Evolutionary conservation across 1,140 invertebrate genomes (phyloP).

Genomic region (Physella acuta): DNA sequence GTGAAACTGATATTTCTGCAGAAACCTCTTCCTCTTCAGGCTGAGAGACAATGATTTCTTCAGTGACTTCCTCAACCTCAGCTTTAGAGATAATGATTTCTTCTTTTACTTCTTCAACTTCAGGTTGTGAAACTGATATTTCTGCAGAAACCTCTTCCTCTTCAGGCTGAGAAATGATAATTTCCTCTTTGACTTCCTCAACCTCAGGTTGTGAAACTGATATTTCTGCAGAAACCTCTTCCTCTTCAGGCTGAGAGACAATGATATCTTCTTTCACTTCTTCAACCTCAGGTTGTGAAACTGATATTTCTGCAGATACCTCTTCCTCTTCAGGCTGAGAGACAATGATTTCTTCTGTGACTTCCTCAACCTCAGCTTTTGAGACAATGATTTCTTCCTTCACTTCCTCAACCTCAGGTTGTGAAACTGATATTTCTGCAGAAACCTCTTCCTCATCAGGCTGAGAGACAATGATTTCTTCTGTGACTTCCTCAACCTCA

Average conservation of each 20-base stretch:
- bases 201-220: constrained; percentile 23
- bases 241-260: constrained; percentile 9
- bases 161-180: constrained; percentile 16
- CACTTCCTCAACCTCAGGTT: constrained; percentile 16
- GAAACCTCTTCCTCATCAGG: constrained; percentile 30
- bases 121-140: constrained; percentile 10
- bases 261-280: constrained; percentile 29
- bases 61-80: constrained; percentile 26
- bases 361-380: constrained; percentile 28
- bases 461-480: constrained; percentile 24
- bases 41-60: constrained; percentile 22
- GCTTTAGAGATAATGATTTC: constrained; percentile 12
- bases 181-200: constrained; percentile 27
- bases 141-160: constrained; percentile 18
- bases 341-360: constrained; percentile 26
- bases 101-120: constrained; percentile 19
- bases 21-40: constrained; percentile 5
- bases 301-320: constrained; percentile 15
- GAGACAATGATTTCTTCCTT: constrained; percentile 18
- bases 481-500: constrained; percentile 22
- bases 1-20: constrained; percentile 23
- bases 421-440: constrained; percentile 24
- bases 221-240: constrained; percentile 16
- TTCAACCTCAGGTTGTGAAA: constrained; percentile 25
- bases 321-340: constrained; percentile 14